These are phyloP conservation scores for Actinemys pallida DNA, from an alignment of 2,113 vertebrate genomes.

Conservation along the genomic window DNA sequence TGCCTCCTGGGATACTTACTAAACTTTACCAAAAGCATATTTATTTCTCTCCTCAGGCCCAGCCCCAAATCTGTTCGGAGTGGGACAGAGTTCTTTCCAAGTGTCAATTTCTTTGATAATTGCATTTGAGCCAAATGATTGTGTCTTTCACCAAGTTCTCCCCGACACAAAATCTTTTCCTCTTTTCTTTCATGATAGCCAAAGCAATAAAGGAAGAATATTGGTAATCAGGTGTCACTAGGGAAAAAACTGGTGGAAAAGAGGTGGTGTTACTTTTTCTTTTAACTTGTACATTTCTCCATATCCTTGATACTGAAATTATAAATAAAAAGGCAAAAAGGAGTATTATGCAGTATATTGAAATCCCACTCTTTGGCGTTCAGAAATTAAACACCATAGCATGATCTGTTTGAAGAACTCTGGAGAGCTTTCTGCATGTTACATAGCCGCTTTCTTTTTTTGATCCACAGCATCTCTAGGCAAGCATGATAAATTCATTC, in stretches of 20 bases:
- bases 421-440: not conserved
- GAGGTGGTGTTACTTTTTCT: not conserved
- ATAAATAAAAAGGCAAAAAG: constrained; percentile 13
- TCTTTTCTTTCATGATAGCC: not conserved
- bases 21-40: not conserved
- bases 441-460: not conserved
- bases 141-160: not conserved
- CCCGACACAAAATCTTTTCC: not conserved
- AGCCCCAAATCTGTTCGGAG: not conserved
- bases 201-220: not conserved
- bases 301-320: not conserved
- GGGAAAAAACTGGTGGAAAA: not conserved
- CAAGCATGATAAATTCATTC: not conserved
- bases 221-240: rapidly evolving
- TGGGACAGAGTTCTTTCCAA: not conserved
- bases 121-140: not conserved
- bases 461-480: not conserved
- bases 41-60: not conserved
- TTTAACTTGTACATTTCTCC: rapidly evolving
- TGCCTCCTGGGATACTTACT: not conserved
- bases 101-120: not conserved
- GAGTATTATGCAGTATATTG: not conserved
- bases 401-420: not conserved
- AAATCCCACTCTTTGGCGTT: rapidly evolving
- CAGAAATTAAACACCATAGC: constrained; percentile 24